phyloP scores from a whole-genome alignment of 2,888 invertebrate species.

The Tromatobia lineatoria region DNA sequence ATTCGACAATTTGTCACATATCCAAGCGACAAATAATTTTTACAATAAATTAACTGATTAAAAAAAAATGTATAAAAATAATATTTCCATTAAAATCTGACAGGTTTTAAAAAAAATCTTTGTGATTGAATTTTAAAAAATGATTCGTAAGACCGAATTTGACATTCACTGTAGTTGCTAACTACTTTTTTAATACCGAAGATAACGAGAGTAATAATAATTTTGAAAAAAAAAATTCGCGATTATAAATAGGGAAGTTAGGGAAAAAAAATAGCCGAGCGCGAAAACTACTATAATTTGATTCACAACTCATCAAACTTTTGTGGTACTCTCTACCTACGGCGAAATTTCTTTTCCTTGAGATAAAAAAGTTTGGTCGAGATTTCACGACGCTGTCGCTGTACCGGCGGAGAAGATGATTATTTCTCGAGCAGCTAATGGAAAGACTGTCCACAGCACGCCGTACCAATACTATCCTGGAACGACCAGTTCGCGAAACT shows the following conservation, averaged over 20 bases:
- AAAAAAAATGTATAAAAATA: slow-evolving; percentile 4
- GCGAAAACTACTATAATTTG: slow-evolving; percentile 30
- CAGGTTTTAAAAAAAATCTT: not conserved
- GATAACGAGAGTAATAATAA: not conserved
- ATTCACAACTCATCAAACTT: slow-evolving; percentile 63
- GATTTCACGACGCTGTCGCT: not conserved
- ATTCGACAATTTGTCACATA: not conserved
- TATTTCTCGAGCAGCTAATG: slow-evolving; percentile 28
- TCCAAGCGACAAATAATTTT: not conserved
- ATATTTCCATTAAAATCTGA: not conserved
- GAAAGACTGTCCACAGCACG: slow-evolving; percentile 22
- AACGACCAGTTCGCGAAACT: slow-evolving; percentile 34
- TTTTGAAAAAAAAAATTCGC: not conserved
- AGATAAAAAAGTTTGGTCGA: slow-evolving; percentile 29
- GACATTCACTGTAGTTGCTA: not conserved
- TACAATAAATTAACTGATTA: not conserved
- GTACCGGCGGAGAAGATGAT: slow-evolving; percentile 23
- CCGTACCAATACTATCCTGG: not conserved
- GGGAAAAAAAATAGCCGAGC: slow-evolving; percentile 6
- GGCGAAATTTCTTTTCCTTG: slow-evolving; percentile 21
- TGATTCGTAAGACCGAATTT: not conserved
- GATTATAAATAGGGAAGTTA: slow-evolving; percentile 14
- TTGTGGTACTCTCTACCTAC: slow-evolving; percentile 4
- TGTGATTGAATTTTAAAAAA: not conserved
- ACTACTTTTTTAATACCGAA: not conserved